Evolutionary conservation across 1,140 invertebrate species (phyloP).

Genomic region (Apis dorsata): DNA sequence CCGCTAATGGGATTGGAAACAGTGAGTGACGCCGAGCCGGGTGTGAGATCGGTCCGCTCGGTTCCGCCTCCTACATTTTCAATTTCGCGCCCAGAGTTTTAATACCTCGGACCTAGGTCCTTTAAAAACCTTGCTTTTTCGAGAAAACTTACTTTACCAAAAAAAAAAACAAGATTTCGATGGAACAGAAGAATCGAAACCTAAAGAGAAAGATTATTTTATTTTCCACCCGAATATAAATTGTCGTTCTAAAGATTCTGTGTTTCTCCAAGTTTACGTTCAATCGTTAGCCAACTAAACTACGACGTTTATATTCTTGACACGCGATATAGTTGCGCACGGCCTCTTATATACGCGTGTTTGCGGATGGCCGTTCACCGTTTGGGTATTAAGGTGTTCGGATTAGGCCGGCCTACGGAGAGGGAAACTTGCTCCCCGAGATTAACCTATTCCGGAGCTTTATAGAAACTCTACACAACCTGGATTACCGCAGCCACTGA

Average conservation of each 20-base stretch:
- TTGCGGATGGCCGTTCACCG: slow-evolving; percentile 15
- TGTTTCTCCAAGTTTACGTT: slow-evolving; percentile 2
- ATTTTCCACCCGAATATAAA: too few species aligned
- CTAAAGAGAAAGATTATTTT: too few species aligned
- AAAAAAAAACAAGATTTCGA: slow-evolving; percentile 40
- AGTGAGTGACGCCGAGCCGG: slow-evolving; percentile 63
- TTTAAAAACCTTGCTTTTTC: slow-evolving; percentile 59
- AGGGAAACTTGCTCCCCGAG: slow-evolving; percentile 71
- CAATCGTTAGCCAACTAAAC: slow-evolving; percentile 5
- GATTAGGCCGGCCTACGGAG: slow-evolving; percentile 67
- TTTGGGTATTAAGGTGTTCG: slow-evolving; percentile 69
- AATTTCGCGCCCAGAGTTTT: slow-evolving; percentile 58
- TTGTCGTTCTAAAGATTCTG: too few species aligned
- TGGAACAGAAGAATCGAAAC: neutral
- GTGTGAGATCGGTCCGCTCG: slow-evolving; percentile 63
- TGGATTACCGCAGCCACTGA: slow-evolving; percentile 65
- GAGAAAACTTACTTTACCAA: slow-evolving; percentile 55
- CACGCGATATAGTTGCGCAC: slow-evolving; percentile 50
- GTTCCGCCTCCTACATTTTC: slow-evolving; percentile 58
- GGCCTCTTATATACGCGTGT: slow-evolving; percentile 28
- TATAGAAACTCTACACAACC: slow-evolving; percentile 70
- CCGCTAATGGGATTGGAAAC: slow-evolving; percentile 72
- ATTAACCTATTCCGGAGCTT: slow-evolving; percentile 74
- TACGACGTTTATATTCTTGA: slow-evolving; percentile 57
- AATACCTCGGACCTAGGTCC: slow-evolving; percentile 54